Evolutionary conservation across 1,140 invertebrate species (phyloP).

Genomic region (Schlechtendalia chinensis): DNA sequence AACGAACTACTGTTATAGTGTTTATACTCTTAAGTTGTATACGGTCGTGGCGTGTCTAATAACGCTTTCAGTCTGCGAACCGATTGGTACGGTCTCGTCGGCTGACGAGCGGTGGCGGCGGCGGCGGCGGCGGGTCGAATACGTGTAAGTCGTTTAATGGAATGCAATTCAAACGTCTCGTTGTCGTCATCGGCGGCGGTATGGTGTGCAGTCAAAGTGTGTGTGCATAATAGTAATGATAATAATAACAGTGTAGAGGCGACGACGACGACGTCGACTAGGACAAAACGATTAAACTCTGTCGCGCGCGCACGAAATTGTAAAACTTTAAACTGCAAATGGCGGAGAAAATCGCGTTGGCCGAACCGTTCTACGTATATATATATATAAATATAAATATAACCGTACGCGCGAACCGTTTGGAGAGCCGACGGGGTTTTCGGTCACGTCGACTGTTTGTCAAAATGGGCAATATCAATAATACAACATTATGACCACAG

Average conservation of each 20-base stretch:
- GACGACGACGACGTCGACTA: too few relatives aligned
- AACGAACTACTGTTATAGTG: too few relatives aligned
- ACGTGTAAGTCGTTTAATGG: slow-evolving; percentile 15
- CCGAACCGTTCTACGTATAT: background rate
- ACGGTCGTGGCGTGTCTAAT: background rate
- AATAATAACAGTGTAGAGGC: too few relatives aligned
- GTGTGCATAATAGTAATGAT: background rate
- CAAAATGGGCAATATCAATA: too few relatives aligned
- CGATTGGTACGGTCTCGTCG: background rate
- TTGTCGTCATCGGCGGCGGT: background rate
- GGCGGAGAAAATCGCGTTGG: background rate
- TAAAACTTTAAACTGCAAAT: slow-evolving; percentile 34
- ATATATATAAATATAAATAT: background rate
- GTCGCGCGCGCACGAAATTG: slow-evolving; percentile 21
- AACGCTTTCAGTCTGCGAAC: background rate
- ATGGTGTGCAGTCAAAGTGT: too few relatives aligned
- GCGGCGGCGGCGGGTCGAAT: background rate
- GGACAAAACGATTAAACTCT: slow-evolving; percentile 33
- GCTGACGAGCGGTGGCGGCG: background rate
- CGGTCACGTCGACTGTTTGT: background rate
- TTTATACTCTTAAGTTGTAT: too few relatives aligned
- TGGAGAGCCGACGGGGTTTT: background rate
- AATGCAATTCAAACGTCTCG: slow-evolving; percentile 10
- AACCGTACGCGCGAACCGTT: too few relatives aligned
- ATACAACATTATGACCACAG: too few relatives aligned